Base-by-base conservation (phyloP, 2,888 invertebrate genomes). In the Orthosia gothica region DNA sequence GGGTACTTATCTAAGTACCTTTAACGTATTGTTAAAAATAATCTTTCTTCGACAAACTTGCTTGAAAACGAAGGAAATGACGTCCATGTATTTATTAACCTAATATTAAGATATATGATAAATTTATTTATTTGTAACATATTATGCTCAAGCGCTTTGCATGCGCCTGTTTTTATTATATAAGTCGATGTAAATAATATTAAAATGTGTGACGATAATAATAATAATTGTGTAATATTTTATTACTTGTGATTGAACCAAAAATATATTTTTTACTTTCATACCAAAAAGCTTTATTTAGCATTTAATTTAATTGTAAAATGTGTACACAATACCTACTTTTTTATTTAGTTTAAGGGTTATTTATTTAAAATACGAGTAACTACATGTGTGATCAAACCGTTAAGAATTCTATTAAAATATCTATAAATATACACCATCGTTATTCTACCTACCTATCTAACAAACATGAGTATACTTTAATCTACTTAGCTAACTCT, bases 251-350 rank as follows among this genome's bases (percentile, higher is more conserved):
- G 55, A 64, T 77, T 59, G 20, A 68, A 71, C 65, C 67, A 67
- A 59, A 81, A 70, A 58, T 54, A 67, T 67, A 15, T 69, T 84
- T 84, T 76, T 68, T 74, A 76, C 65, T 76, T 84, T 84, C 64
- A 69, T 82, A 85, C 63, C 65, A 69, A 79, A 83, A 70, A 70
- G 62, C 64, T 75, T 65, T 80, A 72, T 67, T 79, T 79, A 73
- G 69, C 16, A 54, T 66, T 67, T 70, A 66, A 54, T 66, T 67
- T 64, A 59, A 50, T 67, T 83, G 67, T 83, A 52, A 40, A 4
- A 58, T 70, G 20, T 74, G 58, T 73, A 55, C 18, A 54, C 40
- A 63, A 18, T 54, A 57, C 16, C 18, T 50, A 49, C n/a, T 40
- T 49, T 61, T 58, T 49, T 58, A 50, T 57, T 55, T 23, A 55